Base-by-base conservation (phyloP, 2,888 invertebrate genomes). In the Rhimphoctona megacephalus region DNA sequence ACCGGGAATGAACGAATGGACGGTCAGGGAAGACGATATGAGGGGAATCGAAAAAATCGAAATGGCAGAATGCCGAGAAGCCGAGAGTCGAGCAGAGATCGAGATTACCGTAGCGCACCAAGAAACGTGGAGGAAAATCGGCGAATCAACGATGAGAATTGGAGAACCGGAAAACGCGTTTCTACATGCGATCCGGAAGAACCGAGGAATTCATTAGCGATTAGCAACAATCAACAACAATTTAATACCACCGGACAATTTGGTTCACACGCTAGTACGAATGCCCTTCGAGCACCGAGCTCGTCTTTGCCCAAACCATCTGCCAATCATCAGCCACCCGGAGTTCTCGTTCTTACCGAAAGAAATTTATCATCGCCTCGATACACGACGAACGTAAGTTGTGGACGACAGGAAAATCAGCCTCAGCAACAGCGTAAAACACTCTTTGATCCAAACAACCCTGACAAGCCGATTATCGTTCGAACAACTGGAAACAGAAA, bases 381-480 rank as follows among this genome's bases (percentile, higher is more conserved):
- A 74, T 81, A 54, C 80, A 22, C 43, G 39, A 67, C 89, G 87
- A 46, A 85, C 89, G 66, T 89, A 30, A 90, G 85, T 86, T 92
- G 91, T 33, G 90, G 91, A 19, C 87, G 87, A 33, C 85, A 89
- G 0, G 91, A 89, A 84, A 78, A 86, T 70, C 89, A 83, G 85
- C 83, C 83, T 43, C 88, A 88, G 64, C 82, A 89, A n/a, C 90
- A 94, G 76, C 95, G 95, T 89, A 95, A 95, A 90, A 96, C 95
- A 22, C 93, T 96, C 8, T 96, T 95, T 89, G 96, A 96, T 93
- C 96, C 96, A 1, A 96, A 96, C 89, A 96, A 96, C 93, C 96
- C 96, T 1, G 96, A 96, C 85, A 97, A 96, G 94, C 97, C 97
- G 30, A 97, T 97, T 87, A 96, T 97, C 85, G 96, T 96, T 90